Evolutionary conservation across 2,797 vertebrate genomes (phyloP).

Genomic region (Melanotaenia parkinsoni): DNA sequence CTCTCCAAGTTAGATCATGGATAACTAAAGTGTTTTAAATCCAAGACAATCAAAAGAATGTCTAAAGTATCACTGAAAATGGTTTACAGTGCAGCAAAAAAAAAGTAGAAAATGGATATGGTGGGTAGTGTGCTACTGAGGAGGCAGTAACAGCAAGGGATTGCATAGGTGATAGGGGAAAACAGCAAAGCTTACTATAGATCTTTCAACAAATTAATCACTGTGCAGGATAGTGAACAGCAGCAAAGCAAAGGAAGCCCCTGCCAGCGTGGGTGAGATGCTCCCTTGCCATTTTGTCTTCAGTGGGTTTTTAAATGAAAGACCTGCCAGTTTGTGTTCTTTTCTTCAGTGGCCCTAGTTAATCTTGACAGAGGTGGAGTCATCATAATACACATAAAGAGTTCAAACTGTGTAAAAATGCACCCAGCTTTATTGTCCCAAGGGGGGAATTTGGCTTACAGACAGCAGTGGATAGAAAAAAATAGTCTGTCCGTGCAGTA

Average conservation of each 20-base stretch:
- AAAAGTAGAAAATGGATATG: constrained; percentile 14
- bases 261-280: constrained; percentile 69
- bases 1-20: background rate
- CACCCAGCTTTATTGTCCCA: background rate
- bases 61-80: constrained; percentile 15
- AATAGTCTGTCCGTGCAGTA: constrained; percentile 2
- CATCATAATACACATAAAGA: constrained; percentile 39
- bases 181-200: constrained; percentile 80
- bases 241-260: constrained; percentile 73
- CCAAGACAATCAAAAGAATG: background rate
- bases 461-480: background rate
- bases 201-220: constrained; percentile 83
- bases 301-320: constrained; percentile 76
- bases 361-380: constrained; percentile 49
- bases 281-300: constrained; percentile 70
- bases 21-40: constrained; percentile 14
- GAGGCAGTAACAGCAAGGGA: constrained; percentile 43
- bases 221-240: constrained; percentile 70
- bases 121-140: constrained; percentile 32
- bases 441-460: background rate
- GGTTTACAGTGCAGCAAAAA: constrained; percentile 15
- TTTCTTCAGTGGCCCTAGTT: constrained; percentile 49
- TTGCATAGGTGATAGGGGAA: constrained; percentile 61
- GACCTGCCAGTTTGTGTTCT: constrained; percentile 68
- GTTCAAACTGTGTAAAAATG: constrained; percentile 21